Base-by-base conservation (phyloP, 2,113 vertebrate species). In the Microcebus ravelobensis region DNA sequence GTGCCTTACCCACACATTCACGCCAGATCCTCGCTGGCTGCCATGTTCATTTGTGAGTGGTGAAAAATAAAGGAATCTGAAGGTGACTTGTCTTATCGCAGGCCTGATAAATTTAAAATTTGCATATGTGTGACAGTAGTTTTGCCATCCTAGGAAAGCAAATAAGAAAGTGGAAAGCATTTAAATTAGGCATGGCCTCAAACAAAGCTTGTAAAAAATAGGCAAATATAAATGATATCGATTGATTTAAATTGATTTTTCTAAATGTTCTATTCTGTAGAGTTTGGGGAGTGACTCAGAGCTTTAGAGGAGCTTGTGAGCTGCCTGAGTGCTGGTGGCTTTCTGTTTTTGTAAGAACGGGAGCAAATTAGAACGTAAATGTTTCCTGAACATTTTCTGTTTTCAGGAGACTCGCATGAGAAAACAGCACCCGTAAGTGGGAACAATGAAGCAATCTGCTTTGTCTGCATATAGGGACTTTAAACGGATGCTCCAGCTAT, bases 391-490 rank as follows among this genome's bases (percentile, higher is more conserved):
- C 82, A 67, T 91, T 97, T 71, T 87, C 27, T 88, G 92, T 83
- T 96, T 95, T 91, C 96, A 93, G 95, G 93, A 96, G 96, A 96
- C 80, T 85, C 87, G 36, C 89, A 17, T 0, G 74, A 61, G 92
- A 52, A 81, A 96, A 94, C 79, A 31, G 94, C 97, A 83, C 94
- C 73, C 88, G 0, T 76, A 61, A 94, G 86, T 95, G 90, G 76
- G 96, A 96, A 97, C 88, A 98, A 55, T 93, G 93, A 90, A 94
- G 87, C 93, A 55, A 36, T 73, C 93, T 95, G 93, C 94, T 97
- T 97, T 96, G 80, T 97, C 97, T 97, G 81, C 89, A 85, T 91
- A 70, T 70, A 91, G 83, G 95, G 95, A 97, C 96, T 0, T 3
- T 63, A 80, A 97, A 52, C 21, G 36, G 97, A 77, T 1, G 0